Conservation (phyloP, 2,113 vertebrate species). For the Cervus canadensis region DNA sequence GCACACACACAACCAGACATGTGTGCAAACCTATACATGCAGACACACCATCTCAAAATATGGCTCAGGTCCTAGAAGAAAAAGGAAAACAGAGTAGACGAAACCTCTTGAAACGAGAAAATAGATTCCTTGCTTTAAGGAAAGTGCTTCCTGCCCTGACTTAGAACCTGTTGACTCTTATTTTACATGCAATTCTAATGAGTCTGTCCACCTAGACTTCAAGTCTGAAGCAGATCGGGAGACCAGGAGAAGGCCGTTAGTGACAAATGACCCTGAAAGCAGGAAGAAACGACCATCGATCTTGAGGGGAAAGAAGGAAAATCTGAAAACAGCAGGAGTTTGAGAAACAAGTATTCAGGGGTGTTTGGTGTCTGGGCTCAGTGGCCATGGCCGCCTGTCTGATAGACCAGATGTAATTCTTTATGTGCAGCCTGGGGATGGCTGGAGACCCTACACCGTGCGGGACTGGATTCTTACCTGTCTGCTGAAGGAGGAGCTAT, state of each 20-base stretch:
- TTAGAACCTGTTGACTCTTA: neutral
- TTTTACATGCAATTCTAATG: neutral
- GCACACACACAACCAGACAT: fast-evolving
- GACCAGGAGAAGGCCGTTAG: neutral
- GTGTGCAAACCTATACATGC: too few species aligned
- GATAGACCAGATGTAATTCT: neutral
- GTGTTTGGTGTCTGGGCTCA: neutral
- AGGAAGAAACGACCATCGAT: neutral
- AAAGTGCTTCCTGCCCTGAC: neutral
- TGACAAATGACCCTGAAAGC: neutral
- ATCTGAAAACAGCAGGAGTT: neutral
- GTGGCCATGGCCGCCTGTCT: neutral
- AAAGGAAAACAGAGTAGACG: neutral
- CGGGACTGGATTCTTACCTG: neutral
- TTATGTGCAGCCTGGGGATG: fast-evolving
- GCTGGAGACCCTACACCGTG: fast-evolving
- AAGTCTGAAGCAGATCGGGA: neutral
- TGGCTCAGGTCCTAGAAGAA: neutral
- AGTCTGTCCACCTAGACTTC: neutral
- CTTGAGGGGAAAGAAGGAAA: neutral
- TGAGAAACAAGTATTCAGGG: neutral
- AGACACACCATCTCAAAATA: neutral
- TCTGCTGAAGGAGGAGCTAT: neutral
- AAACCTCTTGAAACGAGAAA: neutral
- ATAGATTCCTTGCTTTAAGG: neutral